Conservation (phyloP, 2,113 vertebrate species). For the Gallinago media region DNA sequence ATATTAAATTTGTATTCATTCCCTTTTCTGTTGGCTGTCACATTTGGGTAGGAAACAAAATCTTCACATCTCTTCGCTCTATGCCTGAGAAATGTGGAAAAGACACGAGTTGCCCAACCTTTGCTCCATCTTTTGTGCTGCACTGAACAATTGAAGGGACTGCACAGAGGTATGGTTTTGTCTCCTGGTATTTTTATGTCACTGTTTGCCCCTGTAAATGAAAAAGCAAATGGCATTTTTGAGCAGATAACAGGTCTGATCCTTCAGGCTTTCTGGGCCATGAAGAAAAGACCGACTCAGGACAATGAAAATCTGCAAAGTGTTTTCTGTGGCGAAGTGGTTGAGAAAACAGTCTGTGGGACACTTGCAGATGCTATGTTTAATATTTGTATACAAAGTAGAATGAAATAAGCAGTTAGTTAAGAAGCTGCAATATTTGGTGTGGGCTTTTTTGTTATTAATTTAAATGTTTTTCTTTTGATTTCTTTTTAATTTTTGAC, state of each 20-base stretch:
- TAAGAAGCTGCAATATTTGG: background rate
- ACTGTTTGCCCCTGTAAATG: conserved; percentile 5
- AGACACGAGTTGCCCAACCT: background rate
- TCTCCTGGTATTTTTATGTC: background rate
- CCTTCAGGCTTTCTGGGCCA: conserved; percentile 17
- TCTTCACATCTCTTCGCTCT: background rate
- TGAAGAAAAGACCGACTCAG: background rate
- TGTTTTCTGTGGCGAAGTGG: background rate
- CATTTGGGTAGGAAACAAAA: background rate
- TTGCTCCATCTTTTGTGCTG: background rate
- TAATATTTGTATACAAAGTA: background rate
- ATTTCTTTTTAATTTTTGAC: background rate
- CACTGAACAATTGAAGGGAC: background rate
- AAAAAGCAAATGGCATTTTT: background rate
- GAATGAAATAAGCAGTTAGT: background rate
- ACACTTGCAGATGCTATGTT: background rate
- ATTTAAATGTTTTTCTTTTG: background rate
- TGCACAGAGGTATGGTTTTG: background rate
- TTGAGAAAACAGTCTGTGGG: conserved; percentile 1
- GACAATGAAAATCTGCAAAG: background rate
- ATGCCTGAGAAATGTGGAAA: background rate
- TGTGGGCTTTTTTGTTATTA: background rate
- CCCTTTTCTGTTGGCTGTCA: background rate
- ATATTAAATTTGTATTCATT: background rate
- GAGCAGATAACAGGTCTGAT: conserved; percentile 12